Base-by-base conservation (phyloP, 2,797 vertebrate species). In the Rhabdophis nuchalis region DNA sequence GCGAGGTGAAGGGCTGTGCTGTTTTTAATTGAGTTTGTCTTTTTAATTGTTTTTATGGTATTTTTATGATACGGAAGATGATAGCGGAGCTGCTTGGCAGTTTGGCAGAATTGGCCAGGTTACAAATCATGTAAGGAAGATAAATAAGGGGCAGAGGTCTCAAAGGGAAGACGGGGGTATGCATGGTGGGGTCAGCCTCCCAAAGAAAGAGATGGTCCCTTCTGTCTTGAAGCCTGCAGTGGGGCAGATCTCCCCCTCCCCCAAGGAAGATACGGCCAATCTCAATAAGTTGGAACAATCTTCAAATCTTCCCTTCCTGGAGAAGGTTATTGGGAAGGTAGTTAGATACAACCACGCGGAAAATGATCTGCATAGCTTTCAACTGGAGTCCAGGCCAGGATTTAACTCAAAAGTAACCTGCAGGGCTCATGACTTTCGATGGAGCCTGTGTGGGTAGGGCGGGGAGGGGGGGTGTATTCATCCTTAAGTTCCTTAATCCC, bases 31-130 rank as follows among this genome's bases (percentile, higher is more conserved):
- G 72, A 46, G 20, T 20, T 46, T 82, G 72, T 82, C 72, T 5
- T 82, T 82, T 82, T 82, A 82, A 82, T 82, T 82, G 72, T 82
- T 82, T 82, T 82, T 72, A 82, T 23, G 36, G 72, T 82, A 25
- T 82, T 82, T 77, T 82, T 82, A 82, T 46, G 36, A 46, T 82
- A 82, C 1, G 13, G 7, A 8, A 1, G 32, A 72, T 36, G 16
- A 36, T 72, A 36, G 36, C 0, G 60, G 60, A 64, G 12, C 60
- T 13, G 27, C 27, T 61, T 61, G 60, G 60, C 11, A 60, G 60
- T 29, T 61, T 61, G 60, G 27, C 60, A 61, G 60, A 29, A 61
- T 13, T 61, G 60, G 60, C 27, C 36, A 41, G 36, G 36, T 41
- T 41, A 77, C 36, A 41, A 77, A 68, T 77, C 72, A 41, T 23